Conservation (phyloP, 2,888 invertebrate genomes). For the Sarcophaga rosellei region DNA sequence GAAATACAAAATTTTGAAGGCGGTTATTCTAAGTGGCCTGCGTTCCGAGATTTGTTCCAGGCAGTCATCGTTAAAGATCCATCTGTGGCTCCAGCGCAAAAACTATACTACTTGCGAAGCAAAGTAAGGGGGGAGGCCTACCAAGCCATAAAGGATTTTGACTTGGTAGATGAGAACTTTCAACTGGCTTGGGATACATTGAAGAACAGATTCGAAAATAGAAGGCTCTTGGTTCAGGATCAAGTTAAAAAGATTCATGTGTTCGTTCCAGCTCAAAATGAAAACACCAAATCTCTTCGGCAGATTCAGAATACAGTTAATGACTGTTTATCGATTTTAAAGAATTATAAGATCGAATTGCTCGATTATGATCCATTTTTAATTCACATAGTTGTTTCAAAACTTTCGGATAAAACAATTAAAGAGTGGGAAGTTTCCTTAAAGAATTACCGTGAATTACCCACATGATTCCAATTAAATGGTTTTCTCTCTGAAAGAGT, state of each 20-base stretch:
- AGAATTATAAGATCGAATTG: too few species aligned
- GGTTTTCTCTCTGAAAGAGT: constrained; percentile 15
- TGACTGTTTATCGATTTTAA: neutral
- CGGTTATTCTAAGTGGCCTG: too few species aligned
- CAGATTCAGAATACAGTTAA: constrained; percentile 3
- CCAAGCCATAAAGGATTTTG: constrained; percentile 5
- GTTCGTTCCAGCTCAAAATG: neutral
- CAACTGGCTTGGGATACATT: neutral
- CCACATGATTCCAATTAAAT: neutral
- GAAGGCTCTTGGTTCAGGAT: neutral
- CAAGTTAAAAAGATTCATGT: constrained; percentile 16
- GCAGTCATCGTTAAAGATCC: neutral
- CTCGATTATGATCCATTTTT: too few species aligned
- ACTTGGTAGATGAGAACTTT: neutral
- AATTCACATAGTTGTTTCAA: neutral
- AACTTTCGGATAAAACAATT: constrained; percentile 24
- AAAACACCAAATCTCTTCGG: constrained; percentile 3
- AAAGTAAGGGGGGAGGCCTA: constrained; percentile 4
- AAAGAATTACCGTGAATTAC: too few species aligned
- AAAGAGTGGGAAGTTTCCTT: constrained; percentile 1
- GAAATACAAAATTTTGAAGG: too few species aligned
- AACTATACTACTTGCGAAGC: neutral
- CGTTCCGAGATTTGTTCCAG: neutral
- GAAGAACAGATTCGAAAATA: constrained; percentile 8
- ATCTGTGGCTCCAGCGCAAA: neutral